Percentiles rank a stretch among this genome's conserved stretches.
These are phyloP conservation scores for Cygnus buccinator DNA, from an alignment of 2,113 vertebrate species.

Conservation along the genomic window DNA sequence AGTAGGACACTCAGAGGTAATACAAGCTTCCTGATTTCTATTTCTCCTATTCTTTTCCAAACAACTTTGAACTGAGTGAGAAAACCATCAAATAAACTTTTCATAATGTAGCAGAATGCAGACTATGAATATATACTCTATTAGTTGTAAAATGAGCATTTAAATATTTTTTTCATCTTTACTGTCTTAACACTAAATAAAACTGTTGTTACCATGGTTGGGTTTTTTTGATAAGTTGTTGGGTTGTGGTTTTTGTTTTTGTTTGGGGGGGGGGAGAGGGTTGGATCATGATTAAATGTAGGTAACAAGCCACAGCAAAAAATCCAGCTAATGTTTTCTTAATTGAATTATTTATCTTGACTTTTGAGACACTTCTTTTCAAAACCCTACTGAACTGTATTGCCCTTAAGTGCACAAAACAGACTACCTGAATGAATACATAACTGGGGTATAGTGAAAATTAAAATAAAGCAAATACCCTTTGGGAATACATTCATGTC, in stretches of 20 bases:
- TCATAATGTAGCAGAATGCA: background rate
- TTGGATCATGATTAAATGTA: background rate
- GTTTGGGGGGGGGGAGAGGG: background rate
- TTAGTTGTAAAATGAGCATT: background rate
- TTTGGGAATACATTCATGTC: background rate
- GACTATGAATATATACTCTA: background rate
- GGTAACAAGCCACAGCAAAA: slow-evolving; percentile 2
- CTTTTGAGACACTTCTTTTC: slow-evolving; percentile 45
- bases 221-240: background rate
- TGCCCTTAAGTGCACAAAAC: background rate
- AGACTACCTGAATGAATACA: background rate
- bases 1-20: background rate
- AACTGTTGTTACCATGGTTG: background rate
- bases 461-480: slow-evolving; percentile 26
- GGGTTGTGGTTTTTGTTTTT: background rate
- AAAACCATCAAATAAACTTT: background rate
- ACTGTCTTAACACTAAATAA: background rate
- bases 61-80: background rate
- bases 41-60: background rate
- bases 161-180: background rate
- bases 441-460: slow-evolving; percentile 49
- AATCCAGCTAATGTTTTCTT: background rate
- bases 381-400: background rate
- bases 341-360: slow-evolving; percentile 5
- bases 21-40: background rate